Percentiles rank a stretch among this genome's conserved stretches.
Evolutionary conservation across 2,888 invertebrate species (phyloP).

Genomic region (Apomyelois bistriatella): DNA sequence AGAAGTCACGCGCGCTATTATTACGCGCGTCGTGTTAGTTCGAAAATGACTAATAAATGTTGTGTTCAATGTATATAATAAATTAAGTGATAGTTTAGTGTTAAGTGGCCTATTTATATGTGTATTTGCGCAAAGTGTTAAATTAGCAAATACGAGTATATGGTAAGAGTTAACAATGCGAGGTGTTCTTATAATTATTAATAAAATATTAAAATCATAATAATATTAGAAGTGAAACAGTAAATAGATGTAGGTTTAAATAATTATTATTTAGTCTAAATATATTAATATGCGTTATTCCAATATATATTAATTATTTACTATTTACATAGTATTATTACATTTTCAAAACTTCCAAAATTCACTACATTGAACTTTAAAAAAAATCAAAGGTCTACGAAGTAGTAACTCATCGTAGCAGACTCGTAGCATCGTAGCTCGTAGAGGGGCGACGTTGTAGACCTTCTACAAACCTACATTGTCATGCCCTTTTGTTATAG

Average conservation of each 20-base stretch:
- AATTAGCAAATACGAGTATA: slow-evolving; percentile 24
- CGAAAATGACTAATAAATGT: slow-evolving; percentile 27
- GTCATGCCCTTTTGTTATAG: too few relatives aligned
- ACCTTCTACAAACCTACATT: neutral
- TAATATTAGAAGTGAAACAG: neutral
- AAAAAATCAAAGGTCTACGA: neutral
- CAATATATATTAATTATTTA: too few relatives aligned
- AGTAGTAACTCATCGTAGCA: slow-evolving; percentile 15
- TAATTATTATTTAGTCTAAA: too few relatives aligned
- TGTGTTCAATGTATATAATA: slow-evolving; percentile 5
- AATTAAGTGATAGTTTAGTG: slow-evolving; percentile 19
- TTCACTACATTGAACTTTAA: neutral
- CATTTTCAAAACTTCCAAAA: neutral
- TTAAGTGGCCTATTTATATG: slow-evolving; percentile 12
- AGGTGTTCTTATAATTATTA: slow-evolving; percentile 21
- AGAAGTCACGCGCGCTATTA: slow-evolving; percentile 49
- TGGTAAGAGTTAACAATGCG: slow-evolving; percentile 37
- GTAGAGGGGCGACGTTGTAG: neutral
- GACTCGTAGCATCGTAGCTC: slow-evolving; percentile 4
- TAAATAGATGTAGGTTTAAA: too few relatives aligned
- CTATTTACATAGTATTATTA: neutral
- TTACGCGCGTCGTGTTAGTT: slow-evolving; percentile 27
- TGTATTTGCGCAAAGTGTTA: slow-evolving; percentile 23
- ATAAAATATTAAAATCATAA: slow-evolving; percentile 12
- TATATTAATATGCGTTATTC: too few relatives aligned